Conservation (phyloP, 2,888 invertebrate species). For the Andrena minutula region DNA sequence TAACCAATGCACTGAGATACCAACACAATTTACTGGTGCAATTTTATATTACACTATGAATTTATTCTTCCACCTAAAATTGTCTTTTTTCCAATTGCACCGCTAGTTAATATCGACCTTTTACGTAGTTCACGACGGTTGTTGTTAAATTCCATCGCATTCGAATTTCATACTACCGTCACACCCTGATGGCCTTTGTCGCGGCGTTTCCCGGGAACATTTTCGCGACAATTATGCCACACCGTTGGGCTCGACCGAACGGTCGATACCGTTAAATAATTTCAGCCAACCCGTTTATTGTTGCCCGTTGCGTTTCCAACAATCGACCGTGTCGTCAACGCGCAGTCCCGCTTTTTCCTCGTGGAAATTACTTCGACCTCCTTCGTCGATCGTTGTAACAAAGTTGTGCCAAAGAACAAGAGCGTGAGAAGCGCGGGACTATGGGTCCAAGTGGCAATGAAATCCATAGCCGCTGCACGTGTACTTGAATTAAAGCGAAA, state of each 20-base stretch:
- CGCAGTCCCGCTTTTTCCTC: conserved; percentile 26
- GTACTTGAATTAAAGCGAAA: too few species aligned
- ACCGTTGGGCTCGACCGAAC: background rate
- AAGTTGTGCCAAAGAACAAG: conserved; percentile 29
- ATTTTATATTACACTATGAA: too few species aligned
- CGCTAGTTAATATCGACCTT: too few species aligned
- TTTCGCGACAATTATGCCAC: conserved; percentile 26
- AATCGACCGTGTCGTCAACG: conserved; percentile 51
- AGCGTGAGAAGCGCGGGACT: conserved; percentile 57
- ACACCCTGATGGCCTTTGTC: background rate
- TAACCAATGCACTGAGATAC: too few species aligned
- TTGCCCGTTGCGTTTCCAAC: conserved; percentile 42
- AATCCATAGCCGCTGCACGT: background rate
- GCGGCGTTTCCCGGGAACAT: background rate
- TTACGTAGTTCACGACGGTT: too few species aligned
- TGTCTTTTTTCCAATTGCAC: too few species aligned
- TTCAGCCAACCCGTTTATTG: conserved; percentile 54
- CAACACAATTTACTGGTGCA: too few species aligned
- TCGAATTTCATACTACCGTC: background rate
- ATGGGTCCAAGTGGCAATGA: conserved; percentile 18
- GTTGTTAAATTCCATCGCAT: background rate
- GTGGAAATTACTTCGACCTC: conserved; percentile 47
- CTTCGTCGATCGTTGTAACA: conserved; percentile 35
- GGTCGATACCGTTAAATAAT: conserved; percentile 64
- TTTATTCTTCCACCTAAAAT: too few species aligned